phyloP scores from a whole-genome alignment of 1,140 invertebrate genomes.

The Drosophila malerkotliana region DNA sequence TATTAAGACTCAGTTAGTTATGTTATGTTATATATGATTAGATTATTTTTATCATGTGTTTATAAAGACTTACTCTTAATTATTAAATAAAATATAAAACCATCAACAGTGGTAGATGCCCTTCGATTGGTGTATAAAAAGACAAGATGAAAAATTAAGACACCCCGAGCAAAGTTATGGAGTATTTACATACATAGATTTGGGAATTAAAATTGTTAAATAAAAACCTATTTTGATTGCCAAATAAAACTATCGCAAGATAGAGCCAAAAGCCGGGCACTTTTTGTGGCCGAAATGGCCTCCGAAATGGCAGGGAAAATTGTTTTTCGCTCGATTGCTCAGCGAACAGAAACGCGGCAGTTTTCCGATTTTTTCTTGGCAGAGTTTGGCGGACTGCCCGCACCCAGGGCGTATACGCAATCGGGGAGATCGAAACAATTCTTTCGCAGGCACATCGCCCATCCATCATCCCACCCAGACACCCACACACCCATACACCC shows the following conservation, averaged over 20 bases:
- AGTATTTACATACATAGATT: no score
- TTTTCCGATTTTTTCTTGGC: neutral
- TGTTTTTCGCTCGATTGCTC: constrained; percentile 52
- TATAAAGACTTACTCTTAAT: no score
- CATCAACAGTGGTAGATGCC: no score
- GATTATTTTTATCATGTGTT: no score
- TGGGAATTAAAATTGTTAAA: no score
- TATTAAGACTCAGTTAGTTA: no score
- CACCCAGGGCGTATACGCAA: constrained; percentile 54
- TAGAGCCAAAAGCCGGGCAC: neutral
- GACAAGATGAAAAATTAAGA: no score
- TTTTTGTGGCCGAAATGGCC: neutral
- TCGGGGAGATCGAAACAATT: constrained; percentile 28
- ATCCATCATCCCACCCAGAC: constrained; percentile 61
- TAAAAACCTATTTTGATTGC: no score
- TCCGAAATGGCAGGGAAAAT: constrained; percentile 1
- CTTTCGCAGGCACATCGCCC: constrained; percentile 59
- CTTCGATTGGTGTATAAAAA: no score
- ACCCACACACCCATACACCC: constrained; percentile 13
- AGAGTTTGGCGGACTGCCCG: constrained; percentile 1
- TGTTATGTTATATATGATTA: no score
- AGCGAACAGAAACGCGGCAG: constrained; percentile 14
- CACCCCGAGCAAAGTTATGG: no score
- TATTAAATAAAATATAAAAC: no score
- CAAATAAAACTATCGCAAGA: neutral